Base-by-base conservation (phyloP, 2,888 invertebrate species). In the Heliothis peltigera region DNA sequence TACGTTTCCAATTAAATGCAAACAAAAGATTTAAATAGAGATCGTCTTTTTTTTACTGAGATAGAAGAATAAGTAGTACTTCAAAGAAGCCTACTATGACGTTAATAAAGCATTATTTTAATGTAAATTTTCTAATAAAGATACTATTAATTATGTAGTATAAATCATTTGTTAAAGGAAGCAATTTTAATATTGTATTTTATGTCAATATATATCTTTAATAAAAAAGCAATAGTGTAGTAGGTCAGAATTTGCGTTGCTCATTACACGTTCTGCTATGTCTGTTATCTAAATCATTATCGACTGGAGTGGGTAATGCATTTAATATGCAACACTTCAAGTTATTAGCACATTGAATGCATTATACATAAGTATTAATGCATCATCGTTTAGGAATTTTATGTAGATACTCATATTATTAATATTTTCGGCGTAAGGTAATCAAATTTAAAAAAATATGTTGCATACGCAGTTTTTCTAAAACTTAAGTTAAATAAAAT, bases 1-100 rank as follows among this genome's bases (percentile, higher is more conserved):
- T 54, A 8, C 22, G 17, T 18, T 18, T 32, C 59, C 2, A 63
- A 72, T 69, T 57, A 28, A 53, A 53, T 67, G 22, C 10, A 48
- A 58, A 55, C 47, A 62, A 63, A 35, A 28, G n/a, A 19, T 28
- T 43, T 35, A n/a, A n/a, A n/a, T n/a, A 51, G 21, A 15, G 44
- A 19, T 19, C 42, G n/a, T n/a, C 44, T 28, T 32, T 0, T 46
- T 35, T 35, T 18, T n/a, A 21, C 19, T 28, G 2, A n/a, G 6
- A 12, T 1, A 19, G 5, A 1, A 0, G 6, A 42, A 6, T 32
- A 4, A 17, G 18, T 12, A 42, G 3, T 22, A 32, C 17, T 28
- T 58, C 8, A 25, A 58, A 58, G 25, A 21, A 1, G 25, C 1
- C n/a, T 32, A 5, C 17, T 32, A 18, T 1, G 19, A 15, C 18